Evolutionary conservation across 2,888 invertebrate species (phyloP).

Genomic region (Polymixis lichenea): DNA sequence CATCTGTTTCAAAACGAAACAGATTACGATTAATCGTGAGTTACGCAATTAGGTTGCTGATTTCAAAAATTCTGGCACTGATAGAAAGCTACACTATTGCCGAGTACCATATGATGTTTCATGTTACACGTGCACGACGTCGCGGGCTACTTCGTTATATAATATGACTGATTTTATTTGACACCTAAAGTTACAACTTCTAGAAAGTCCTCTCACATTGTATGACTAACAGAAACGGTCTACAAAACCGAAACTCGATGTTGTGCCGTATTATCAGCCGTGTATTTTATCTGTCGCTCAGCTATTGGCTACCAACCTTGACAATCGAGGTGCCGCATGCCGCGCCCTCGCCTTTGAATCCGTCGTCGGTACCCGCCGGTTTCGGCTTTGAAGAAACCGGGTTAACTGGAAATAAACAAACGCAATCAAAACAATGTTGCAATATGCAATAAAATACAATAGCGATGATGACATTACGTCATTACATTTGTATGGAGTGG

Average conservation of each 20-base stretch:
- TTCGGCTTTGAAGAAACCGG: slow-evolving; percentile 85
- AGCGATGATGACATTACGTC: slow-evolving; percentile 15
- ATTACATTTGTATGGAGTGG: slow-evolving; percentile 14
- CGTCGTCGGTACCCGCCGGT: slow-evolving; percentile 93
- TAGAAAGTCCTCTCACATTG: not conserved
- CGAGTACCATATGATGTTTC: too few relatives aligned
- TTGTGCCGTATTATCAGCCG: not conserved
- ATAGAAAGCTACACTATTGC: too few relatives aligned
- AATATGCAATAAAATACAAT: slow-evolving; percentile 42
- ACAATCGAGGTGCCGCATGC: slow-evolving; percentile 91
- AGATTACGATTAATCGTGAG: too few relatives aligned
- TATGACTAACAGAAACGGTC: too few relatives aligned
- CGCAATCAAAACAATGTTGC: slow-evolving; percentile 40
- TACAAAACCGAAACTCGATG: not conserved
- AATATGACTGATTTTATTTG: not conserved
- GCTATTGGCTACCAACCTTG: slow-evolving; percentile 78
- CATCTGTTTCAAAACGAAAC: too few relatives aligned
- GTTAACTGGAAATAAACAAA: slow-evolving; percentile 76
- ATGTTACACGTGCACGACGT: too few relatives aligned
- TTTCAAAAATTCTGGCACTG: too few relatives aligned
- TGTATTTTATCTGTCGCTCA: not conserved
- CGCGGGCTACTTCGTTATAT: not conserved
- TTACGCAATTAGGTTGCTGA: too few relatives aligned
- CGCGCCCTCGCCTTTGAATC: slow-evolving; percentile 92
- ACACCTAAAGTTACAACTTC: not conserved